Percentiles rank a stretch among this genome's conserved stretches.
Conservation (phyloP, 2,888 invertebrate genomes). For the Chironomus riparius region DNA sequence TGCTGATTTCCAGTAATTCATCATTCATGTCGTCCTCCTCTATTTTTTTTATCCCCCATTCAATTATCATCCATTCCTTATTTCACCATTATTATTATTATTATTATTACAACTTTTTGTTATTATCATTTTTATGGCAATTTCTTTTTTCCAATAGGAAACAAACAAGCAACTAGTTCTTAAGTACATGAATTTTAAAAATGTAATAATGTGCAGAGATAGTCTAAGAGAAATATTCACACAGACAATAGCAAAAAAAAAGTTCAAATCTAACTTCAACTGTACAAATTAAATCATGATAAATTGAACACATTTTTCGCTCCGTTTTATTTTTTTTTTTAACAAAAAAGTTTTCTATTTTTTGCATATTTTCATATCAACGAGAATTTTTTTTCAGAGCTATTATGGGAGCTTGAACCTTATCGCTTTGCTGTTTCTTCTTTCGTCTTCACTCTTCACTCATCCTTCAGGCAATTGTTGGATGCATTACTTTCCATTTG, state of each 20-base stretch:
- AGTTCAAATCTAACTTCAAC: constrained; percentile 5
- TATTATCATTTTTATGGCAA: neutral
- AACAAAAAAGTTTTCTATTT: neutral
- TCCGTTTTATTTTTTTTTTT: neutral
- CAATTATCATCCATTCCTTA: neutral
- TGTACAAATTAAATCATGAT: constrained; percentile 19
- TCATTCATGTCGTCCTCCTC: neutral
- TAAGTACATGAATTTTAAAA: neutral
- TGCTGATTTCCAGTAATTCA: too few relatives aligned
- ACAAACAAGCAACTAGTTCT: constrained; percentile 1
- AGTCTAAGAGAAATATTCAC: neutral
- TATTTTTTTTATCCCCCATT: neutral
- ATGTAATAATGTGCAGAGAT: neutral
- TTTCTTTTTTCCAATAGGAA: neutral
- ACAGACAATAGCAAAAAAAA: too few relatives aligned
- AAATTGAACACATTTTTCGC: constrained; percentile 19
- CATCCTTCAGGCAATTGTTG: neutral
- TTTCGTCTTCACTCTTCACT: constrained; percentile 6
- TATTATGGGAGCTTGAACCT: constrained; percentile 3
- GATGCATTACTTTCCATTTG: constrained; percentile 17
- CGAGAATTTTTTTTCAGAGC: neutral
- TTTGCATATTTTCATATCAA: constrained; percentile 21
- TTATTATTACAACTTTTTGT: neutral
- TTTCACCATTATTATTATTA: neutral
- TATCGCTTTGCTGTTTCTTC: constrained; percentile 13